Percentiles rank a stretch among this genome's conserved stretches.
Conservation (phyloP, 2,113 vertebrate species). For the Tringa solitaria region DNA sequence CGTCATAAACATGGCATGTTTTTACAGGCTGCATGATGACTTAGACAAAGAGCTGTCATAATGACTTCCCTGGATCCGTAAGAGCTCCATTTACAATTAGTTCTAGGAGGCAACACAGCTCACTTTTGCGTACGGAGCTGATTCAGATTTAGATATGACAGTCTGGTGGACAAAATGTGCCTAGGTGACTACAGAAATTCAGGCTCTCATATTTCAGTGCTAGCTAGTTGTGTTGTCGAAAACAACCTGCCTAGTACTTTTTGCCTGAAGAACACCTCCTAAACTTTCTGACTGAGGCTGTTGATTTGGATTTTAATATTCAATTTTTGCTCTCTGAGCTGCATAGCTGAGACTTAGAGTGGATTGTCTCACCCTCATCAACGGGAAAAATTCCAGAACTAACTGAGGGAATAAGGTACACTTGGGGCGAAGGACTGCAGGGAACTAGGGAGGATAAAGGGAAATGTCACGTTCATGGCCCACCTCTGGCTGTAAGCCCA, state of each 20-base stretch:
- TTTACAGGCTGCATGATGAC: conserved; percentile 57
- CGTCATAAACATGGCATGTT: conserved; percentile 53
- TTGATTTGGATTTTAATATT: neutral
- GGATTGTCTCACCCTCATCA: neutral
- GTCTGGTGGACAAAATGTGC: neutral
- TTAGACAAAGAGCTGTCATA: conserved; percentile 15
- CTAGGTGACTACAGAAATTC: neutral
- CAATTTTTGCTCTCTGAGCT: neutral
- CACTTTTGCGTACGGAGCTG: neutral
- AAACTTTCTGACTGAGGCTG: neutral
- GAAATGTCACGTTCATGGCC: neutral
- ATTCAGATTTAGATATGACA: neutral
- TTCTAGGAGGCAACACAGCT: neutral
- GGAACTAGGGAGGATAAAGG: neutral
- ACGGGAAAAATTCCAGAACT: neutral
- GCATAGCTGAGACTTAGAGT: neutral
- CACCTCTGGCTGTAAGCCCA: neutral
- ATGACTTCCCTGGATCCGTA: neutral
- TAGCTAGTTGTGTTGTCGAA: neutral
- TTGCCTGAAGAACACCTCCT: neutral
- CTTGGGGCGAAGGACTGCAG: accelerated
- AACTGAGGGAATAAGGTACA: neutral
- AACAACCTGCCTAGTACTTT: neutral
- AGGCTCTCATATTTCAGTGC: neutral
- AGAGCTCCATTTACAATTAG: neutral